Conservation (phyloP, 2,888 invertebrate species). For the Ophonus ardosiacus region DNA sequence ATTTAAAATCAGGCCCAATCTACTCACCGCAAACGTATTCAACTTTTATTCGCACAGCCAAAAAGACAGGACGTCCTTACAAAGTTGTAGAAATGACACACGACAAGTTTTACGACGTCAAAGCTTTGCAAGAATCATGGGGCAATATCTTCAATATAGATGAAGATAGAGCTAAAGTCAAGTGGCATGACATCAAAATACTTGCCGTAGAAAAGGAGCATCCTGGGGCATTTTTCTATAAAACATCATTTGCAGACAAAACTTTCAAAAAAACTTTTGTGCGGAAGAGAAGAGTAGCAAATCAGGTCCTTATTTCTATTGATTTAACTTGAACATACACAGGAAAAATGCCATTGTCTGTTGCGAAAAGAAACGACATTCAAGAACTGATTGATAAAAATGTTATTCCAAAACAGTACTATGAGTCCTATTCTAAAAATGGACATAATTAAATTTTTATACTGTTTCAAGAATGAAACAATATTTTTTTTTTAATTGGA, state of each 20-base stretch:
- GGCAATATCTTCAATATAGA: background rate
- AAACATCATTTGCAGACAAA: constrained; percentile 37
- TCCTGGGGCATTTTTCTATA: constrained; percentile 64
- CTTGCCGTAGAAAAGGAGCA: constrained; percentile 63
- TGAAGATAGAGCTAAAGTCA: constrained; percentile 56
- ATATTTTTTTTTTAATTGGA: too few species aligned
- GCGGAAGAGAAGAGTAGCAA: too few species aligned
- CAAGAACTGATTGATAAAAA: too few species aligned
- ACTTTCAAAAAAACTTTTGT: too few species aligned
- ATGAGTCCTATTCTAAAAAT: too few species aligned
- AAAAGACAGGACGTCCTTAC: constrained; percentile 60
- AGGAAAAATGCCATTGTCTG: too few species aligned
- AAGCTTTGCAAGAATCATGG: constrained; percentile 56
- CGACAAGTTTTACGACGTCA: constrained; percentile 63
- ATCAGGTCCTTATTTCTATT: too few species aligned
- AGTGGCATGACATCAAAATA: constrained; percentile 65
- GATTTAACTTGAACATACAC: too few species aligned
- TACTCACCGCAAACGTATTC: constrained; percentile 46
- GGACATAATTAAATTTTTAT: too few species aligned
- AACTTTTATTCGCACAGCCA: constrained; percentile 53
- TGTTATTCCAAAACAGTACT: too few species aligned
- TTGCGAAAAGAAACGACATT: too few species aligned
- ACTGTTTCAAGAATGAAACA: too few species aligned
- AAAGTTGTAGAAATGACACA: constrained; percentile 57
- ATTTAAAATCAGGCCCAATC: constrained; percentile 8